These are phyloP conservation scores for Silurus glanis DNA, from an alignment of 2,113 vertebrate species.

Conservation along the genomic window DNA sequence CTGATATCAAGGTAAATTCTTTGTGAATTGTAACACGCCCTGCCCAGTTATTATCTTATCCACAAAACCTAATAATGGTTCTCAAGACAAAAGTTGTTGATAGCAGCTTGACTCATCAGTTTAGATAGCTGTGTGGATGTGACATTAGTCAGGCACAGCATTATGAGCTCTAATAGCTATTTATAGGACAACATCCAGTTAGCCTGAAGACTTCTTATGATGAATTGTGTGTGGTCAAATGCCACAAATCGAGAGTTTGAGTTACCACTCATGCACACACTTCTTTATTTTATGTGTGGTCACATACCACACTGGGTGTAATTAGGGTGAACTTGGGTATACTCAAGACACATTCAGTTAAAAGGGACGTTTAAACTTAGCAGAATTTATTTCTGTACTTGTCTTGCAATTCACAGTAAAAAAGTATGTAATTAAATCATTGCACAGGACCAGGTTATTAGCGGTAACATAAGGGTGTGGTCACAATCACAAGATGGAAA, in stretches of 20 bases:
- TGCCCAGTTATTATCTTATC: neutral
- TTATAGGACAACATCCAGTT: conserved; percentile 32
- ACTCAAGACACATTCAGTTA: neutral
- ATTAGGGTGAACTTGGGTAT: neutral
- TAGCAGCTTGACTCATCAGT: neutral
- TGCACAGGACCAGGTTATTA: neutral
- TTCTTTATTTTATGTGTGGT: neutral
- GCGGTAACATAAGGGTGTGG: neutral
- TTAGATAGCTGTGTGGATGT: conserved; percentile 1
- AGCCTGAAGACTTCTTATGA: conserved; percentile 7
- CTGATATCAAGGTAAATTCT: neutral
- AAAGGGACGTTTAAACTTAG: neutral
- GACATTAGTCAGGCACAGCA: conserved; percentile 5
- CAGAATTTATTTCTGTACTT: neutral
- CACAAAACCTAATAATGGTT: neutral
- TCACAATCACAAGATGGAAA: neutral
- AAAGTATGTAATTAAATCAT: neutral
- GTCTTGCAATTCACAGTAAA: neutral
- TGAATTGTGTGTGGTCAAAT: neutral
- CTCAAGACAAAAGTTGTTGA: neutral
- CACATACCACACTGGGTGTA: neutral
- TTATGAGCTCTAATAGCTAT: conserved; percentile 28
- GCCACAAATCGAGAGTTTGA: neutral
- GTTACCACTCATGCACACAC: neutral
- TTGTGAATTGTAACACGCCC: neutral